These are phyloP conservation scores for Nephila pilipes DNA, from an alignment of 1,140 invertebrate species.

Conservation along the genomic window DNA sequence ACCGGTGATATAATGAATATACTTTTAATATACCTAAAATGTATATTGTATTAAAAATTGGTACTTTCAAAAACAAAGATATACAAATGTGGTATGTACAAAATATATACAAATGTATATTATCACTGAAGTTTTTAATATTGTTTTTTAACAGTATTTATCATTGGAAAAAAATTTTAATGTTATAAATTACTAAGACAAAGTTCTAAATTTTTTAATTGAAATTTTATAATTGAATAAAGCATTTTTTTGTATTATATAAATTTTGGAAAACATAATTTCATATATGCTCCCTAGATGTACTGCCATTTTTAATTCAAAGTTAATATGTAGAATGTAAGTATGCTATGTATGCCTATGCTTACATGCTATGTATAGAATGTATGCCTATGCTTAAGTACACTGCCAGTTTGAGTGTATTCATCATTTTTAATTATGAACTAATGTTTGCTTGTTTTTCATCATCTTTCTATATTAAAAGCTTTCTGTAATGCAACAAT, in stretches of 20 bases:
- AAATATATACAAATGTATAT: background rate
- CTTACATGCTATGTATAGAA: background rate
- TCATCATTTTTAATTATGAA: background rate
- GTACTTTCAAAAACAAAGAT: background rate
- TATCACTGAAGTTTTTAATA: too few species aligned
- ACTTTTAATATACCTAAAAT: too few species aligned
- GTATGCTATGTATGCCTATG: background rate
- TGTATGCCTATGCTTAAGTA: background rate
- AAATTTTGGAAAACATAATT: background rate
- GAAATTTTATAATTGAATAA: background rate
- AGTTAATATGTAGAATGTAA: background rate
- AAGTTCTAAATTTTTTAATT: background rate
- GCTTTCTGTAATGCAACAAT: slow-evolving; percentile 11
- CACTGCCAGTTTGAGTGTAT: slow-evolving; percentile 6
- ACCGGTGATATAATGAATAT: slow-evolving; percentile 6
- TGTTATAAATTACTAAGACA: too few species aligned
- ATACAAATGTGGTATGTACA: background rate
- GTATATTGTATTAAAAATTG: background rate
- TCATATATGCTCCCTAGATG: background rate
- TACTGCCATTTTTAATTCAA: background rate
- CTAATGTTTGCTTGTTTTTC: background rate
- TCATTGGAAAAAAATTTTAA: too few species aligned
- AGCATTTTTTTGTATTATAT: background rate
- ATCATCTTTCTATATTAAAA: background rate
- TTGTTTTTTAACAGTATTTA: too few species aligned